A percentile compares a stretch with the other conserved stretches of the same genome.
These are phyloP conservation scores for Indri indri DNA, from an alignment of 2,113 vertebrate genomes.

Conservation along the genomic window DNA sequence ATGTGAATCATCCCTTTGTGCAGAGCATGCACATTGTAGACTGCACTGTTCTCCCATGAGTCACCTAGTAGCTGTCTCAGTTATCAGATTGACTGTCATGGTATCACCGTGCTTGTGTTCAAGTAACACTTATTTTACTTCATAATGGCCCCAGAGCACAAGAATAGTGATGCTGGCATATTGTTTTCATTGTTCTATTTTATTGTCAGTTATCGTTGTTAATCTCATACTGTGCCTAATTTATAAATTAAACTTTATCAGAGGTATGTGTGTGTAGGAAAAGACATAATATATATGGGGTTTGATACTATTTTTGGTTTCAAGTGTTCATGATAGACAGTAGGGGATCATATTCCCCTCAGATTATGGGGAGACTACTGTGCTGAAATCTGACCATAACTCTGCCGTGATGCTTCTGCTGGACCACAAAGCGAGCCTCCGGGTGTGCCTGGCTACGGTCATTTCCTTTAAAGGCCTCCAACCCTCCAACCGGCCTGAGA, in stretches of 20 bases:
- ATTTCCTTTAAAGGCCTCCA: background rate
- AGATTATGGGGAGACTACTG: background rate
- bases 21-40: rapidly evolving
- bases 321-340: too few relatives aligned
- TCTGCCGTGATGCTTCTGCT: background rate
- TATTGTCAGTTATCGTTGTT: background rate
- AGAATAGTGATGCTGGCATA: background rate
- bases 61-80: background rate
- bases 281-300: background rate
- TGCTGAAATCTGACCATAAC: background rate
- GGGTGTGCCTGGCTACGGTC: rapidly evolving
- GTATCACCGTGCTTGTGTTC: background rate
- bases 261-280: background rate
- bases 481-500: background rate
- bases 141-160: background rate
- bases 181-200: background rate
- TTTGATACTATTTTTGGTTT: background rate
- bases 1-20: background rate
- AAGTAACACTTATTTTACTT: background rate
- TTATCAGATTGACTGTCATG: background rate
- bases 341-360: background rate
- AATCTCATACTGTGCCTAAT: background rate
- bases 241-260: background rate
- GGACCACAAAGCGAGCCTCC: background rate
- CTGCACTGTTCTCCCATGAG: background rate